Evolutionary conservation across 2,888 invertebrate genomes (phyloP).

Genomic region (Drosophila multiciliata): DNA sequence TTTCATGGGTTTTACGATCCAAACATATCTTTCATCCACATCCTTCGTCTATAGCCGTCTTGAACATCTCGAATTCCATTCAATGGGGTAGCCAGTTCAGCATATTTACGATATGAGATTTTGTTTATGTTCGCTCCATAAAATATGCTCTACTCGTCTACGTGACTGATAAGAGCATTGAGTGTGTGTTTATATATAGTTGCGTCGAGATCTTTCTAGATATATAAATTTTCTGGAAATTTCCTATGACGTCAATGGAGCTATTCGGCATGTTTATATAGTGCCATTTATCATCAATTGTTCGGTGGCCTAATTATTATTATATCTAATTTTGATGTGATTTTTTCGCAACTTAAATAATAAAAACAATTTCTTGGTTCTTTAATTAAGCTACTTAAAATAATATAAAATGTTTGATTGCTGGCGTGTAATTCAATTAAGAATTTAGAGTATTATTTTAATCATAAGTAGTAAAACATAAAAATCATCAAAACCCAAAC

Average conservation of each 20-base stretch:
- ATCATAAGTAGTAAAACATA: not conserved
- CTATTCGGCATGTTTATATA: conserved; percentile 13
- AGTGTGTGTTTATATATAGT: conserved; percentile 23
- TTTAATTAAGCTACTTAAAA: not conserved
- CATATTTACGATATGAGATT: conserved; percentile 35
- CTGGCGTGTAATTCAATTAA: not conserved
- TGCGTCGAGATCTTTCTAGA: conserved; percentile 37
- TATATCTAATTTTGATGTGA: not conserved
- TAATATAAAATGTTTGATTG: not conserved
- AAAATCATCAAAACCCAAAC: not conserved
- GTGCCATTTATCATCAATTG: conserved; percentile 6
- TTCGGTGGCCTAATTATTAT: not conserved
- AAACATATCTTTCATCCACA: conserved; percentile 11
- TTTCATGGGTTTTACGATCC: conserved; percentile 18
- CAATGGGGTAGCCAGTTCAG: conserved; percentile 32
- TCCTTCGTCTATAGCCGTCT: not conserved
- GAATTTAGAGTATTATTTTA: not conserved
- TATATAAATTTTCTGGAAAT: conserved; percentile 19
- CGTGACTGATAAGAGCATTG: conserved; percentile 49
- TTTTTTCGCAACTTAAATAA: not conserved
- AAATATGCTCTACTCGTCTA: conserved; percentile 28
- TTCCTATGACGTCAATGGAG: conserved; percentile 35
- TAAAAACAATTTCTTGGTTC: not conserved
- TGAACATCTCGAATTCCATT: conserved; percentile 21
- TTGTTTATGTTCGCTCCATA: conserved; percentile 34